Evolutionary conservation across 2,888 invertebrate genomes (phyloP), one percentile per base, ranked within the genome.

Genomic region (Piscicola geometra): DNA sequence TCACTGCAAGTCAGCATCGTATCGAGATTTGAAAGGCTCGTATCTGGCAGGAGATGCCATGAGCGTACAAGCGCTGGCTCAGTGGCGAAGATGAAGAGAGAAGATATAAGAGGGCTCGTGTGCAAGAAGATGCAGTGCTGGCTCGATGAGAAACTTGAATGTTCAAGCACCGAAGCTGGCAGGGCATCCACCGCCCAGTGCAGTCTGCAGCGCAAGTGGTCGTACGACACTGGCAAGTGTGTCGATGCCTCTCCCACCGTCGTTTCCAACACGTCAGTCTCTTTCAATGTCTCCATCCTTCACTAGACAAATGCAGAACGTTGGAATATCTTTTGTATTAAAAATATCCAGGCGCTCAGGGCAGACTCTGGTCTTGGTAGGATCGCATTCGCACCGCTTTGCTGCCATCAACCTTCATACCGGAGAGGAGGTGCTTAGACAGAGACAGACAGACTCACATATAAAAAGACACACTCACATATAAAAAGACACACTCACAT

Each of bases 351-450:
- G 60, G 9, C 25, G 9, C 60, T 5, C 71, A 47, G 74, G 25
- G 25, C 50, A 28, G n/a, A 56, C n/a, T 5, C 28, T 33, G 75
- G 86, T 89, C 2, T 87, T 88, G 52, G 88, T 90, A 77, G 91
- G 91, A 5, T 90, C 90, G 71, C 94, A 93, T 86, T 91, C 93
- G 0, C 90, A 91, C 68, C 86, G 88, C 78, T 87, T 93, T 77
- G 86, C 88, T 33, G 89, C 91, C 32, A 81, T 91, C 50, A 86
- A 89, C 79, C 86, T 88, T 0, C 80, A 84, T 28, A 88, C 86
- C 50, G 91, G 91, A 0, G 67, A 82, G 3, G 47, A 78, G 30
- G 30, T 82, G 76, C 41, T 5, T 41, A n/a, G n/a, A n/a, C n/a
- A n/a, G n/a, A n/a, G n/a, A n/a, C n/a, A n/a, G n/a, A n/a, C n/a